These are phyloP conservation scores for Neodiprion fabricii DNA, from an alignment of 1,140 invertebrate species.

Conservation along the genomic window DNA sequence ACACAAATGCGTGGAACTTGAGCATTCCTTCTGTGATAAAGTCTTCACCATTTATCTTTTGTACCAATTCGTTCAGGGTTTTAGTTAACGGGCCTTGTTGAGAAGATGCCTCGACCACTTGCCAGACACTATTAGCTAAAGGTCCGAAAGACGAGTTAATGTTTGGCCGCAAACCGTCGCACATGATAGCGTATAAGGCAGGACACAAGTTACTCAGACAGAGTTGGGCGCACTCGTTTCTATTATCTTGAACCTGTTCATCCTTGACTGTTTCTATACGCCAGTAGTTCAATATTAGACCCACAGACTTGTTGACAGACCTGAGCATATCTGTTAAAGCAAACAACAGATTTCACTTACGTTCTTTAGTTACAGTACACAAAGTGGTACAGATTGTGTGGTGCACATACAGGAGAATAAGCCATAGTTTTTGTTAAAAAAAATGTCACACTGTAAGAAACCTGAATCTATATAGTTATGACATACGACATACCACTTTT, in stretches of 20 bases:
- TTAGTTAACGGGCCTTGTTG: constrained; percentile 86
- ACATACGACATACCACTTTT: constrained; percentile 45
- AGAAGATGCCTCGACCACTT: constrained; percentile 85
- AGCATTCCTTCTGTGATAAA: constrained; percentile 83
- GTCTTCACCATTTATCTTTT: constrained; percentile 85
- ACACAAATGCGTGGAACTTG: constrained; percentile 90
- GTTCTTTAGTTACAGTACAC: constrained; percentile 12
- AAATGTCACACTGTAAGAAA: background rate
- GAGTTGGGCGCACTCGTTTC: constrained; percentile 69
- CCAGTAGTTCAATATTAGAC: constrained; percentile 67
- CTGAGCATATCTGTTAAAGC: constrained; percentile 66
- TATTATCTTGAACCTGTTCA: constrained; percentile 45
- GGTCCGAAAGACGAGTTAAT: constrained; percentile 87
- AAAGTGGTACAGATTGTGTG: too few species aligned
- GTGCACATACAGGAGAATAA: too few species aligned
- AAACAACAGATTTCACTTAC: constrained; percentile 30
- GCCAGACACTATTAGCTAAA: constrained; percentile 88
- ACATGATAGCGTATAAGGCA: constrained; percentile 82
- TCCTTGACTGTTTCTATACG: constrained; percentile 44
- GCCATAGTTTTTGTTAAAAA: background rate
- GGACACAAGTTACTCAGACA: constrained; percentile 79
- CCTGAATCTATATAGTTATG: background rate
- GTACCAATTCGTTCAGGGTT: constrained; percentile 84
- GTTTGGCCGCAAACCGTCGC: constrained; percentile 80
- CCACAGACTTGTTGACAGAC: constrained; percentile 71